These are phyloP conservation scores for Sebastes minor DNA, from an alignment of 2,797 vertebrate genomes.

Conservation along the genomic window DNA sequence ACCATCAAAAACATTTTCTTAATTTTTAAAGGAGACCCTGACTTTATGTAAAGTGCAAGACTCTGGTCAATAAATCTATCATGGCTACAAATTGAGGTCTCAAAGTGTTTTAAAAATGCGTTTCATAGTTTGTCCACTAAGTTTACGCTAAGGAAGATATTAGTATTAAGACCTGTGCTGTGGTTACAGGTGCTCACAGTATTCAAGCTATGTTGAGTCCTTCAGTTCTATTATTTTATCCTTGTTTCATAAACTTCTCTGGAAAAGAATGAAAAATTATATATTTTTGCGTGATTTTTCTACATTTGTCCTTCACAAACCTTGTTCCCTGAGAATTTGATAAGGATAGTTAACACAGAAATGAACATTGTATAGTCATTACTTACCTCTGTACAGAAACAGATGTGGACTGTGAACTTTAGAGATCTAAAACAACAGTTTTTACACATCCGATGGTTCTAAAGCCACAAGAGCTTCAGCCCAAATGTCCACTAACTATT, in stretches of 20 bases:
- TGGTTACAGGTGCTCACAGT: conserved; percentile 6
- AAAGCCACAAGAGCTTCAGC: background rate
- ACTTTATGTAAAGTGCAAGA: background rate
- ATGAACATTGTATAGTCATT: background rate
- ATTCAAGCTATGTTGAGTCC: background rate
- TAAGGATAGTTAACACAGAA: background rate
- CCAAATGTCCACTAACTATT: background rate
- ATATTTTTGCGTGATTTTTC: background rate
- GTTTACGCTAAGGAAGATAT: background rate
- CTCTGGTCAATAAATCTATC: conserved; percentile 27
- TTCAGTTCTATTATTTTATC: background rate
- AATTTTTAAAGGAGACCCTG: background rate
- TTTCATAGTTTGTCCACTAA: background rate
- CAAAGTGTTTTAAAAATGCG: background rate
- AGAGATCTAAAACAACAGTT: background rate
- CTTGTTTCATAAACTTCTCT: background rate
- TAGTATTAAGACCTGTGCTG: background rate
- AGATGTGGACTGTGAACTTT: background rate
- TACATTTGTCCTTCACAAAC: conserved; percentile 38
- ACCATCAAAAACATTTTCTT: background rate
- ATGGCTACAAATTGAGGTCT: background rate
- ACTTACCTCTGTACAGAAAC: background rate
- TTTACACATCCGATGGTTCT: background rate
- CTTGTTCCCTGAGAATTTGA: conserved; percentile 10
- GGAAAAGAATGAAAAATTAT: background rate